phyloP scores from a whole-genome alignment of 2,797 vertebrate genomes.

The Delichon dasypus region DNA sequence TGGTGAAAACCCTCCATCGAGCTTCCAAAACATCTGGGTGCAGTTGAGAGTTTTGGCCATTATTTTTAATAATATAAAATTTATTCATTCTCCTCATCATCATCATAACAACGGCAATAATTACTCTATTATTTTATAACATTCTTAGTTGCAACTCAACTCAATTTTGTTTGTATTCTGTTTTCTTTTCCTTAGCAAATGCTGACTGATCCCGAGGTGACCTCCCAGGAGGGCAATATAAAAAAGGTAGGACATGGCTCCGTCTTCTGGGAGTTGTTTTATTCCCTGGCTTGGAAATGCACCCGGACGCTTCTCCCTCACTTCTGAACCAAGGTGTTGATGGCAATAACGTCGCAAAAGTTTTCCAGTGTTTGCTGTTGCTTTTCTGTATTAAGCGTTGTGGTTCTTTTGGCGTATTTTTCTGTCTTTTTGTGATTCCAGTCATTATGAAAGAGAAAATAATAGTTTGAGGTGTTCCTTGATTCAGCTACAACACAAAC shows the following conservation, averaged over 20 bases:
- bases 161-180: neutral
- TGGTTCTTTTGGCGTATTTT: neutral
- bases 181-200: conserved; percentile 77
- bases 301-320: neutral
- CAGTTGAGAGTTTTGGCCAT: neutral
- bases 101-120: no score
- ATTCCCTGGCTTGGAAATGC: neutral
- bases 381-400: neutral
- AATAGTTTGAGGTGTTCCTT: conserved; percentile 1
- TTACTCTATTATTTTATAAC: neutral
- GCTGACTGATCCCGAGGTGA: conserved; percentile 86
- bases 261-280: neutral
- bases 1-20: neutral
- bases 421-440: neutral
- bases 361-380: neutral
- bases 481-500: conserved; percentile 4
- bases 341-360: rapidly evolving
- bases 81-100: neutral
- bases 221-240: conserved; percentile 86
- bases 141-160: neutral
- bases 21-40: neutral
- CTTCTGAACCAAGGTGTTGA: neutral
- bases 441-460: conserved; percentile 7
- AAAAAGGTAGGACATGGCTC: conserved; percentile 86
- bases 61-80: neutral